Percentiles rank a stretch among this genome's conserved stretches.
Evolutionary conservation across 2,113 vertebrate species (phyloP).

Genomic region (Poecile atricapillus): DNA sequence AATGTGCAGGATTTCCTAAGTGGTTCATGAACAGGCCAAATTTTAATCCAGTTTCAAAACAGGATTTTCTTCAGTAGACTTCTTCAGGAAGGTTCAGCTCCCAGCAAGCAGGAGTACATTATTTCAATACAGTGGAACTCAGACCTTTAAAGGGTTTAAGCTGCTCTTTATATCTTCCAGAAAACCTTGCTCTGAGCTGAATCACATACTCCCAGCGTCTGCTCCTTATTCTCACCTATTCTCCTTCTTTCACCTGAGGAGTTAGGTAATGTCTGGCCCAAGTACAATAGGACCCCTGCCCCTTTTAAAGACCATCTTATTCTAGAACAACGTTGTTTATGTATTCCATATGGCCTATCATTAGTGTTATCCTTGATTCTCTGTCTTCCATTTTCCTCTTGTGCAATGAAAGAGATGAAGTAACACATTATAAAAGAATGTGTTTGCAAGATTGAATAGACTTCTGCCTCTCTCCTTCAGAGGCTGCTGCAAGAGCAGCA

Average conservation of each 20-base stretch:
- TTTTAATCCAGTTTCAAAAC: not conserved
- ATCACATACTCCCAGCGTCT: not conserved
- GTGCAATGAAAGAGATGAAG: slow-evolving; percentile 48
- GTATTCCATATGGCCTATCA: slow-evolving; percentile 44
- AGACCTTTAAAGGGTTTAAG: not conserved
- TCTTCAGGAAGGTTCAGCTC: not conserved
- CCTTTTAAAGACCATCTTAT: slow-evolving; percentile 17
- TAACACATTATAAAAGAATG: slow-evolving; percentile 48
- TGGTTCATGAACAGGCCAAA: not conserved
- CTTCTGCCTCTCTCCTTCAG: slow-evolving; percentile 57
- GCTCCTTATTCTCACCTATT: slow-evolving; percentile 57
- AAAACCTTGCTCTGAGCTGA: not conserved
- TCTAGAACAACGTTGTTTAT: slow-evolving; percentile 57
- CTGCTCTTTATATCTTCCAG: slow-evolving; percentile 48
- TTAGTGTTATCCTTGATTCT: slow-evolving; percentile 44
- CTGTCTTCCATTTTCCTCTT: slow-evolving; percentile 45
- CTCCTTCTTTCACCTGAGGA: slow-evolving; percentile 30
- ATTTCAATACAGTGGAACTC: not conserved
- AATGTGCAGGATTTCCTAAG: not conserved
- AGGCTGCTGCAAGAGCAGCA: slow-evolving; percentile 22
- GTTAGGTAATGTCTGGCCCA: slow-evolving; percentile 52
- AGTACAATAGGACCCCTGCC: not conserved
- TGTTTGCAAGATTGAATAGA: slow-evolving; percentile 57
- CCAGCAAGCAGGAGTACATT: not conserved
- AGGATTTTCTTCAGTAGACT: not conserved